Conservation (phyloP, 2,797 vertebrate genomes). For the Lerista edwardsae region DNA sequence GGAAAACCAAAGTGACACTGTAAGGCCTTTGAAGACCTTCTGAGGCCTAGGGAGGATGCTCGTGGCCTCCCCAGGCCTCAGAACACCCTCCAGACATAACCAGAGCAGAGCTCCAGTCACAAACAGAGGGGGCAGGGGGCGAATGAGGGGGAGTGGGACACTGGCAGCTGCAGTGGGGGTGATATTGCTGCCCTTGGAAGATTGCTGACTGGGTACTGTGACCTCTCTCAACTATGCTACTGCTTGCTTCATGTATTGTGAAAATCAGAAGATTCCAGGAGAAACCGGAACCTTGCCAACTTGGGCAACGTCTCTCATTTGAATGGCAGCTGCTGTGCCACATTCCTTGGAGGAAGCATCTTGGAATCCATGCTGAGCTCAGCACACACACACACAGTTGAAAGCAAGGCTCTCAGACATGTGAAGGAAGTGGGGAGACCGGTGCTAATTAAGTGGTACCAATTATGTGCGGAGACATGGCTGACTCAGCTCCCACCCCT, state of each 20-base stretch:
- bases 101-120: no score
- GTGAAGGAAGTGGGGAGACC: conserved; percentile 9
- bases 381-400: neutral
- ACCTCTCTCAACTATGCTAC: no score
- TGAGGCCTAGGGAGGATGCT: no score
- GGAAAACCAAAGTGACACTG: no score
- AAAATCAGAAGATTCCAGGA: neutral
- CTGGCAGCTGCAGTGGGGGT: no score
- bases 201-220: no score
- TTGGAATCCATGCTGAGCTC: neutral
- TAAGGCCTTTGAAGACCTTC: no score
- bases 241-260: neutral
- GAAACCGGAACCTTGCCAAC: neutral
- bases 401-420: neutral
- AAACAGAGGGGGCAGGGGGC: no score
- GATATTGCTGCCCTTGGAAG: no score
- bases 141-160: no score
- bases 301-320: neutral
- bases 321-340: neutral
- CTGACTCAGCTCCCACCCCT: neutral
- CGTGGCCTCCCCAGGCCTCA: no score
- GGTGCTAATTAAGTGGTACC: neutral
- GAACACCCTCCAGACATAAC: no score
- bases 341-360: neutral
- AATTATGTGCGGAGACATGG: neutral